phyloP scores from a whole-genome alignment of 2,797 vertebrate genomes.

The Meriones psammophilus region DNA sequence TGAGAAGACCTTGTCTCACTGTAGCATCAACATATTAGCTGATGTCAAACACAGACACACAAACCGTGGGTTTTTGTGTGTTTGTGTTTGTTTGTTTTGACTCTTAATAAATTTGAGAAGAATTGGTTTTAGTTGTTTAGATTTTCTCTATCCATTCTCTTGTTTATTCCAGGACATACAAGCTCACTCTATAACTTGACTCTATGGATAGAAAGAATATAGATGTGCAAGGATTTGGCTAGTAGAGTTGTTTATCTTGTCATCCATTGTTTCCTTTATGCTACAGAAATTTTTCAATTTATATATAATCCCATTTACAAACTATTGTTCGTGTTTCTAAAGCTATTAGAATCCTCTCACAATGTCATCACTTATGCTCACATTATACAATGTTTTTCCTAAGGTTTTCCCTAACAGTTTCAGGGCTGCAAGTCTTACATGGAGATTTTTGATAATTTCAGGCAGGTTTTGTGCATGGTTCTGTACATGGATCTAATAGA shows the following conservation, averaged over 20 bases:
- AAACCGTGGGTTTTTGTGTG: no score
- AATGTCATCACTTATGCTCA: background rate
- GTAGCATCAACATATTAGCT: no score
- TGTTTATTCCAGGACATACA: no score
- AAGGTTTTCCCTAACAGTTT: background rate
- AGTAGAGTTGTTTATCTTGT: background rate
- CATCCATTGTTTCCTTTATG: background rate
- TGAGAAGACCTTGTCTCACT: no score
- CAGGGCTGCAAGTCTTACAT: background rate
- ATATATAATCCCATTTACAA: background rate
- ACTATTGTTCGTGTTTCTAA: background rate
- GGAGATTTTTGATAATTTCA: background rate
- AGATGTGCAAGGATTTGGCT: background rate
- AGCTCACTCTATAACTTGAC: no score
- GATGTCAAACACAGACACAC: no score
- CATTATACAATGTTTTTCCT: background rate
- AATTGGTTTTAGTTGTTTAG: no score
- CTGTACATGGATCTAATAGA: background rate
- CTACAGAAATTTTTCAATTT: background rate
- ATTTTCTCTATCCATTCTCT: no score
- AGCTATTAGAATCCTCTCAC: background rate
- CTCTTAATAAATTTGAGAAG: no score
- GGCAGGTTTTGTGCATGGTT: background rate
- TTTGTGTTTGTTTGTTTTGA: no score
- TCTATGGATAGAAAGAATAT: no score